Evolutionary conservation across 2,797 vertebrate genomes (phyloP), one percentile per base, ranked within the genome.

Genomic region (Hydrocynus forskahlii): DNA sequence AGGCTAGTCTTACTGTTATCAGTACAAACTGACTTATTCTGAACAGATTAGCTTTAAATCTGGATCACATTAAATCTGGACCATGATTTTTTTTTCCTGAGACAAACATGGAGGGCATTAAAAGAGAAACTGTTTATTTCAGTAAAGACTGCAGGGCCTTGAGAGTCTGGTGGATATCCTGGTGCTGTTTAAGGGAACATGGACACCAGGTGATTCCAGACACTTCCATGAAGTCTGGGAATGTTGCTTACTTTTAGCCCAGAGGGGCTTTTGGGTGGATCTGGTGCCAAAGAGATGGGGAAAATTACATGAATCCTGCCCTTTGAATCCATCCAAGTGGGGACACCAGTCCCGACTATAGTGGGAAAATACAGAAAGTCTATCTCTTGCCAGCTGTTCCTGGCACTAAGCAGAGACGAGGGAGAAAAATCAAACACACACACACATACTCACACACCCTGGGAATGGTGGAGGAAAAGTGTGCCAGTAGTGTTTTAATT

Each of bases 401-500:
- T 86, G 59, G 88, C 89, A 82, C 78, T 66, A 87, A 85, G 74
- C 82, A 63, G 69, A 82, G 45, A 70, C 87, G 80, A 38, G 62
- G 76, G 60, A 60, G 5, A 73, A 80, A 75, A 38, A 45, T 79
- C 21, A 82, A 77, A 81, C 68, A 67, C 75, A 76, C 80, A 78
- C 60, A 81, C 43, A 72, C 62, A 55, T 52, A 23, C 67, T 74
- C 67, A 38, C 67, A 78, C 80, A 88, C 85, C 85, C 89, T 91
- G 92, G 91, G 92, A 94, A 92, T 87, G 73, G 78, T 77, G 86
- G 79, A 82, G 85, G 83, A 88, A 87, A 91, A 88, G 89, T 89
- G 91, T 91, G 89, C 91, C 90, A 89, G 83, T 82, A 89, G 83
- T 81, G 84, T 14, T 78, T 86, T 89, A 93, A 93, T 94, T 92